Percentiles rank a stretch among this genome's conserved stretches.
phyloP scores from a whole-genome alignment of 2,888 invertebrate species.

The Dicranocentrus wangi region DNA sequence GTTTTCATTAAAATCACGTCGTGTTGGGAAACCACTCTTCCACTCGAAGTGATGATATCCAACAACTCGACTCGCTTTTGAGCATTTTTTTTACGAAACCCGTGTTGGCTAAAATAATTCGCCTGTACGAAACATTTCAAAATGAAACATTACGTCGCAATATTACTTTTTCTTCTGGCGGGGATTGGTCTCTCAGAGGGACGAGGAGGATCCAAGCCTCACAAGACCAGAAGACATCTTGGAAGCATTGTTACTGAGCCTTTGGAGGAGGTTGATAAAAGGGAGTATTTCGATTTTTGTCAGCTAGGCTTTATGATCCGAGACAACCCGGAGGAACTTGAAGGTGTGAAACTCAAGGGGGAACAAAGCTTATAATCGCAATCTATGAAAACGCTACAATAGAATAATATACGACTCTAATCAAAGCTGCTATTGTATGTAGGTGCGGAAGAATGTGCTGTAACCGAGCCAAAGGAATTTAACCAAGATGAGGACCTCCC shows the following conservation, averaged over 20 bases:
- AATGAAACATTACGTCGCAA: not conserved
- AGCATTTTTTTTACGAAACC: too few species aligned
- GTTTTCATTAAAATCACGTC: too few species aligned
- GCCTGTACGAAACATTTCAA: not conserved
- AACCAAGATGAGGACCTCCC: conserved; percentile 50
- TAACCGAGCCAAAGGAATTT: conserved; percentile 50
- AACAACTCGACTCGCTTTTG: too few species aligned
- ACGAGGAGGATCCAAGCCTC: not conserved
- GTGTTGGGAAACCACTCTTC: too few species aligned
- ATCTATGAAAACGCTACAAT: too few species aligned
- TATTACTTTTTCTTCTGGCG: not conserved
- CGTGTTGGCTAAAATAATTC: too few species aligned
- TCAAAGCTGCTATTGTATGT: too few species aligned
- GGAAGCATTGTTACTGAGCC: not conserved
- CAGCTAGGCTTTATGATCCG: conserved; percentile 33
- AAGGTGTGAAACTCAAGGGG: too few species aligned
- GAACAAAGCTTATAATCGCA: too few species aligned
- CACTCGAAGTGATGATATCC: too few species aligned
- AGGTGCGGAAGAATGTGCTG: conserved; percentile 42
- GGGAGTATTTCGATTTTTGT: conserved; percentile 37
- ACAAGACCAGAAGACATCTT: too few species aligned
- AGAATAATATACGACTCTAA: too few species aligned
- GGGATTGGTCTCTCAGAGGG: not conserved
- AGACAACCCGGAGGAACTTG: conserved; percentile 9
- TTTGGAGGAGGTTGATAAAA: conserved; percentile 26